Conservation (phyloP, 1,140 invertebrate species). For the Drosophila kurseongensis region DNA sequence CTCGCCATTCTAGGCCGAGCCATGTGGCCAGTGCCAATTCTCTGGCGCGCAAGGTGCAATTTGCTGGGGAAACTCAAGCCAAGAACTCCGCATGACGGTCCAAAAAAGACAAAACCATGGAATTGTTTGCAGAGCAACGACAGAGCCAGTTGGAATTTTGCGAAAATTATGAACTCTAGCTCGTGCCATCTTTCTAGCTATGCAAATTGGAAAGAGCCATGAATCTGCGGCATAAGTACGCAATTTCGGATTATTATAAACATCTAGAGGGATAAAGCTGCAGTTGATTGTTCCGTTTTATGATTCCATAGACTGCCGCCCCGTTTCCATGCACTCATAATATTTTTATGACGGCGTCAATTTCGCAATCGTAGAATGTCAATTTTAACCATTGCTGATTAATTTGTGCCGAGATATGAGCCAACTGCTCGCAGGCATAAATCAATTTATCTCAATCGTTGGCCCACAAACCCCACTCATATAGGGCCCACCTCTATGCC, state of each 20-base stretch:
- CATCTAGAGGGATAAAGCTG: slow-evolving; percentile 23
- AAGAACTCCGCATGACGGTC: slow-evolving; percentile 15
- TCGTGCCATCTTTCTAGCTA: not conserved
- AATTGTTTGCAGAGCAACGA: slow-evolving; percentile 12
- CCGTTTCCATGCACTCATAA: slow-evolving; percentile 52
- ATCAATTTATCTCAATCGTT: slow-evolving; percentile 81
- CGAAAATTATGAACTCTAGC: slow-evolving; percentile 8
- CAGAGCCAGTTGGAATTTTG: slow-evolving; percentile 15
- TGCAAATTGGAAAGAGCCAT: slow-evolving; percentile 27
- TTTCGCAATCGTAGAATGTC: slow-evolving; percentile 73
- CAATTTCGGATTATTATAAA: slow-evolving; percentile 39
- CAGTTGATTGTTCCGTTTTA: slow-evolving; percentile 32
- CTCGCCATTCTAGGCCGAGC: not conserved
- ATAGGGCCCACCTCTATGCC: not conserved
- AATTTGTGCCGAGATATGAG: slow-evolving; percentile 71
- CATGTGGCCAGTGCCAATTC: slow-evolving; percentile 23
- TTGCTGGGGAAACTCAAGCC: not conserved
- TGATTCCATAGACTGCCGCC: not conserved
- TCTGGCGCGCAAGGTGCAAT: slow-evolving; percentile 20
- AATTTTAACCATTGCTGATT: slow-evolving; percentile 75
- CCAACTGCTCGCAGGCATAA: slow-evolving; percentile 58
- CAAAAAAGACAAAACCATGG: not conserved
- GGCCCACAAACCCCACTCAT: slow-evolving; percentile 20
- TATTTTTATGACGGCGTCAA: slow-evolving; percentile 75
- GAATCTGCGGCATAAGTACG: slow-evolving; percentile 17